These are phyloP conservation scores for Erebia ligea DNA, from an alignment of 2,888 invertebrate species.

Conservation along the genomic window DNA sequence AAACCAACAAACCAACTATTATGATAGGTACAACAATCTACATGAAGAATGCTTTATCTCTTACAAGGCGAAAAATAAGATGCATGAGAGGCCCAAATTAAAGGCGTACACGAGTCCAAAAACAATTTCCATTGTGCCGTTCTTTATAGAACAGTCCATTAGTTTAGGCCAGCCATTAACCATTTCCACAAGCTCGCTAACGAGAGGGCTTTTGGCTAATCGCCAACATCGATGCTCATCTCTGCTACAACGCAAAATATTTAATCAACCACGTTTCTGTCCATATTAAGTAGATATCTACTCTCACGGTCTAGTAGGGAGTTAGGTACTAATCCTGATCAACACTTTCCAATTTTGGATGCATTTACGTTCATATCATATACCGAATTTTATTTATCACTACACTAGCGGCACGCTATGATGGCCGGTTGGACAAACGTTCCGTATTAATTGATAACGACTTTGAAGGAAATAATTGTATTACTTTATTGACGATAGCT, in stretches of 20 bases:
- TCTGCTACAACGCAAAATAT: slow-evolving; percentile 34
- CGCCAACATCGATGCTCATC: slow-evolving; percentile 36
- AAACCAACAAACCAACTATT: too few relatives aligned
- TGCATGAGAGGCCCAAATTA: not conserved
- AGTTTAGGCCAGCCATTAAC: slow-evolving; percentile 36
- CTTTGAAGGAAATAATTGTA: too few relatives aligned
- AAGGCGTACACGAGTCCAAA: not conserved
- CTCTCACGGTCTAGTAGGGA: not conserved
- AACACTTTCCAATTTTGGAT: not conserved
- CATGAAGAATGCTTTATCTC: too few relatives aligned
- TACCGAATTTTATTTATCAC: not conserved
- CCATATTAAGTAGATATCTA: not conserved
- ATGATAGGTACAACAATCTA: too few relatives aligned
- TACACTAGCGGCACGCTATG: too few relatives aligned
- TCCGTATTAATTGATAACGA: too few relatives aligned
- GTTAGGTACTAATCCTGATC: too few relatives aligned
- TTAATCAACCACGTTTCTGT: slow-evolving; percentile 33
- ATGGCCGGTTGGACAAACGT: too few relatives aligned
- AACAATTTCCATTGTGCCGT: slow-evolving; percentile 14
- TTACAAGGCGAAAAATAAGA: not conserved
- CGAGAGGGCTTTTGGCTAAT: slow-evolving; percentile 38
- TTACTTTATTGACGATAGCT: too few relatives aligned
- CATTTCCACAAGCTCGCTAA: slow-evolving; percentile 38
- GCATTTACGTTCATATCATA: not conserved
- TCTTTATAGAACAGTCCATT: slow-evolving; percentile 29